Conservation (phyloP, 1,140 invertebrate genomes). For the Zaprionus davidi region DNA sequence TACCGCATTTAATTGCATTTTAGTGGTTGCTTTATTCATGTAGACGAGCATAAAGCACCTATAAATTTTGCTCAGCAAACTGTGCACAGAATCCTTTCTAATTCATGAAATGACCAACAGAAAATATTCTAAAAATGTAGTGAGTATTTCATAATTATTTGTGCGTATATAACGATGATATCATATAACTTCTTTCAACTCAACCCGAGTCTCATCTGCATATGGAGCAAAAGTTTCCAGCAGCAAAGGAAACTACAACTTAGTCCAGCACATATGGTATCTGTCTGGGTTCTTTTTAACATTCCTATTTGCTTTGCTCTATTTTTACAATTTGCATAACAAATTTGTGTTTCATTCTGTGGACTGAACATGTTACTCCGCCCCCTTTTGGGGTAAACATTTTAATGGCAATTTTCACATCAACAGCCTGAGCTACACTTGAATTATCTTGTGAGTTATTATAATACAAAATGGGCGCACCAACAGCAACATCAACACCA, state of each 20-base stretch:
- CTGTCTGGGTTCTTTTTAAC: background rate
- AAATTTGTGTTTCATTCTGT: constrained; percentile 23
- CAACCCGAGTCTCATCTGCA: background rate
- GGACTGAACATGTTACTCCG: constrained; percentile 21
- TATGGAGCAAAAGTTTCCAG: no score
- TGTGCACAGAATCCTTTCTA: background rate
- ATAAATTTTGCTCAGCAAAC: background rate
- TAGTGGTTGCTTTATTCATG: constrained; percentile 23
- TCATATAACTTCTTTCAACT: background rate
- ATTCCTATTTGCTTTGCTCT: background rate
- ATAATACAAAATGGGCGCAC: constrained; percentile 59
- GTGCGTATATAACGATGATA: constrained; percentile 3
- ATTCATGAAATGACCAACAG: background rate
- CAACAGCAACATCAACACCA: constrained; percentile 31
- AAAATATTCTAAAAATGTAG: background rate
- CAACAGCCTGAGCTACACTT: constrained; percentile 46
- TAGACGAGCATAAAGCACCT: background rate
- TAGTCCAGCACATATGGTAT: background rate
- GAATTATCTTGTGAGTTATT: constrained; percentile 68
- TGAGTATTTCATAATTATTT: background rate
- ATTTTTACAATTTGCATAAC: constrained; percentile 40
- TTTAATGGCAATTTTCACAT: constrained; percentile 63
- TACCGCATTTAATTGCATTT: constrained; percentile 35
- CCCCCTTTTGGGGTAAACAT: constrained; percentile 54
- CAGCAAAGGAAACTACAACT: background rate